phyloP scores from a whole-genome alignment of 2,797 vertebrate species.

The Streptopelia turtur region DNA sequence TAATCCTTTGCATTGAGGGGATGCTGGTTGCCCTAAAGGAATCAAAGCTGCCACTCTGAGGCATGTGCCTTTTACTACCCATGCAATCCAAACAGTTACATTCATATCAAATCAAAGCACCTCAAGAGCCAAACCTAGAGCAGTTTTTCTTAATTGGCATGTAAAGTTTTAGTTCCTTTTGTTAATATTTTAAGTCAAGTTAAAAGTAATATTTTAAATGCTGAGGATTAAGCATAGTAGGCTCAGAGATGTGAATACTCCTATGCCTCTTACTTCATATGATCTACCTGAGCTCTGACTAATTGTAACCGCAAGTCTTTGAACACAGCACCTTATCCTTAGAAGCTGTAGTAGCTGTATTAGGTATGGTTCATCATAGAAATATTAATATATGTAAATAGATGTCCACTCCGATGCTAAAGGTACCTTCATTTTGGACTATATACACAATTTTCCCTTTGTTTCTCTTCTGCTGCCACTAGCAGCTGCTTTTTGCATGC shows the following conservation, averaged over 20 bases:
- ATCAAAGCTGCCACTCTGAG: neutral
- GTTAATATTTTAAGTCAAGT: neutral
- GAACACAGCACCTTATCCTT: neutral
- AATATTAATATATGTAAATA: neutral
- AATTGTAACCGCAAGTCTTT: neutral
- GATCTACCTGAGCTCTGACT: slow-evolving; percentile 2
- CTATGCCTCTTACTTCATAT: neutral
- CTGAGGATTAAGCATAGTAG: neutral
- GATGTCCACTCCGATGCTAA: neutral
- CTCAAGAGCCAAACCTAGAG: neutral
- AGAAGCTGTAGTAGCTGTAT: neutral
- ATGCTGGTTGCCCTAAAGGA: neutral
- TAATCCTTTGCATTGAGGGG: slow-evolving; percentile 20
- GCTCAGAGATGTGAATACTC: neutral
- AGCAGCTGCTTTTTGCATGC: neutral
- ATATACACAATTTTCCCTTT: neutral
- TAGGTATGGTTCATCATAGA: neutral
- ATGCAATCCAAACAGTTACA: neutral
- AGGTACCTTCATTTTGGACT: neutral
- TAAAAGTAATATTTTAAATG: neutral
- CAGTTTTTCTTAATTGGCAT: neutral
- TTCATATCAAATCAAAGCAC: slow-evolving; percentile 3
- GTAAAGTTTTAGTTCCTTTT: neutral
- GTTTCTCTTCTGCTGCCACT: neutral
- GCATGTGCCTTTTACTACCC: slow-evolving; percentile 1